phyloP scores from a whole-genome alignment of 2,888 invertebrate species.

The Eristalis intricaria region DNA sequence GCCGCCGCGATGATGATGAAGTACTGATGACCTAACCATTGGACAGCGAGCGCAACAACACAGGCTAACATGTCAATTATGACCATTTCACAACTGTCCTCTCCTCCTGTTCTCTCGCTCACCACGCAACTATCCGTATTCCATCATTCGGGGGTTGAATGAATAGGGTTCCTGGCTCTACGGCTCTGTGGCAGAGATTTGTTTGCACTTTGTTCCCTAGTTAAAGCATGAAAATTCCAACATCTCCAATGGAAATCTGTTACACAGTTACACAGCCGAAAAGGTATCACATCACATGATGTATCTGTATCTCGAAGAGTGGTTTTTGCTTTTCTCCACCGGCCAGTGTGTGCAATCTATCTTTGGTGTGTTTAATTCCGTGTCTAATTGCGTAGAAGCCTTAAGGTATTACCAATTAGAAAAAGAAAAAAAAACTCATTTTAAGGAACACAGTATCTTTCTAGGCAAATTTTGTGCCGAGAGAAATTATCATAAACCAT shows the following conservation, averaged over 20 bases:
- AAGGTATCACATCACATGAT: conserved; percentile 8
- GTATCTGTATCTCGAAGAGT: not conserved
- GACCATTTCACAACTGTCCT: conserved; percentile 48
- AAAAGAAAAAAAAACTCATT: conserved; percentile 66
- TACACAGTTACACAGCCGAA: not conserved
- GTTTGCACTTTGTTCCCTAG: conserved; percentile 67
- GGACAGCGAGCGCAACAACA: conserved; percentile 22
- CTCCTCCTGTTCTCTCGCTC: conserved; percentile 1
- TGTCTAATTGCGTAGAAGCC: conserved; percentile 67
- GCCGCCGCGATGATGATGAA: conserved; percentile 56
- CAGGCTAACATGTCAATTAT: conserved; percentile 68
- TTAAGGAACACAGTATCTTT: conserved; percentile 6
- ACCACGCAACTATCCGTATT: conserved; percentile 19
- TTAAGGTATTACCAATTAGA: conserved; percentile 79
- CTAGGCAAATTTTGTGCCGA: conserved; percentile 30
- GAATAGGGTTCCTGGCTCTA: conserved; percentile 11
- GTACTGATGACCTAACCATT: conserved; percentile 68
- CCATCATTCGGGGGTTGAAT: conserved; percentile 20
- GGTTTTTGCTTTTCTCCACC: not conserved
- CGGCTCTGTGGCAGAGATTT: conserved; percentile 10
- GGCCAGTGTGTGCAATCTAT: too few relatives aligned
- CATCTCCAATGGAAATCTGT: conserved; percentile 48
- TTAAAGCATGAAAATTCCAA: conserved; percentile 71
- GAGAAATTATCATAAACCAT: conserved; percentile 63
- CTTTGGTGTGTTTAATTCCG: conserved; percentile 66